These are phyloP conservation scores for Poeciliopsis prolifica DNA, from an alignment of 2,113 vertebrate species.

Conservation along the genomic window DNA sequence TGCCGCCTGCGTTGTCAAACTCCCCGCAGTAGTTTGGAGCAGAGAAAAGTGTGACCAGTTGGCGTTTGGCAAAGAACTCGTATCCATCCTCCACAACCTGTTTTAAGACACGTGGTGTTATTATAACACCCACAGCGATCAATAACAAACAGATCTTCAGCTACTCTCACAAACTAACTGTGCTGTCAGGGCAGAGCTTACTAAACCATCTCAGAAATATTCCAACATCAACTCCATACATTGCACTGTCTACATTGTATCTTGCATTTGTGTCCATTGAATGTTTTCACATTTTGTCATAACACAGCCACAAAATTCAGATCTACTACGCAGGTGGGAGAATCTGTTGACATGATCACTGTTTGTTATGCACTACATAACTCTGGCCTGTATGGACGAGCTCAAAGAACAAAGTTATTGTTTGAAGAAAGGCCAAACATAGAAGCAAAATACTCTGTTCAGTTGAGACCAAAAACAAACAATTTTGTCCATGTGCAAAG, in stretches of 20 bases:
- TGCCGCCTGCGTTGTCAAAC: conserved; percentile 95
- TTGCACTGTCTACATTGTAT: too few species aligned
- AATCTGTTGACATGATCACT: background rate
- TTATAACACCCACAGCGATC: conserved; percentile 46
- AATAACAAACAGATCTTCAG: conserved; percentile 47
- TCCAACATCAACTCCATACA: background rate
- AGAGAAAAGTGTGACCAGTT: conserved; percentile 79
- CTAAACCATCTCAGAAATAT: conserved; percentile 35
- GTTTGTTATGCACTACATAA: too few species aligned
- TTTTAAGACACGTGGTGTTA: conserved; percentile 41
- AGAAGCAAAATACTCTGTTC: background rate
- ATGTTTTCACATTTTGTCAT: background rate
- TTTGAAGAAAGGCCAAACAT: background rate
- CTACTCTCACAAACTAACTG: conserved; percentile 14
- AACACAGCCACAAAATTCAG: background rate
- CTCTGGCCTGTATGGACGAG: too few species aligned
- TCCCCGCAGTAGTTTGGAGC: conserved; percentile 91
- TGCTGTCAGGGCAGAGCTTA: conserved; percentile 13
- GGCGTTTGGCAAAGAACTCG: conserved; percentile 80
- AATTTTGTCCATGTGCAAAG: too few species aligned
- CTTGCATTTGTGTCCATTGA: too few species aligned
- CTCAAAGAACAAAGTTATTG: too few species aligned
- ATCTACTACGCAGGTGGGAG: background rate
- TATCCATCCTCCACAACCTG: conserved; percentile 80
- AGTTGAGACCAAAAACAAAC: background rate